Percentiles rank a stretch among this genome's conserved stretches.
Evolutionary conservation across 1,140 invertebrate genomes (phyloP).

Genomic region (Reticulitermes speratus): DNA sequence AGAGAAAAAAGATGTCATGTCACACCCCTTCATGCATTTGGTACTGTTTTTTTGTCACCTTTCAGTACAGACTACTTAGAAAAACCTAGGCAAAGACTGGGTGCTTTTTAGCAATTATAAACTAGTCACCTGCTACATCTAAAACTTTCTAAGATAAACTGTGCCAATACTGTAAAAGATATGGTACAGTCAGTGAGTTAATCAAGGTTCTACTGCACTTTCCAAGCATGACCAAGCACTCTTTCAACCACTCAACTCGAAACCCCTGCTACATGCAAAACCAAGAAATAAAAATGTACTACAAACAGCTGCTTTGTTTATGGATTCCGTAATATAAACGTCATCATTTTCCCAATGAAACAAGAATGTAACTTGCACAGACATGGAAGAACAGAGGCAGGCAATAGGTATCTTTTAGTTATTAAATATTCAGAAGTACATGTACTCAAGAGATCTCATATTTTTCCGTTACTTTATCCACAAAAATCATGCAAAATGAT

Average conservation of each 20-base stretch:
- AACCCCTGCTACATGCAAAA: conserved; percentile 1
- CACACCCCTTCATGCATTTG: no score
- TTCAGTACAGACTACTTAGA: no score
- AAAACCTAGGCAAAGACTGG: no score
- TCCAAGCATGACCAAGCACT: neutral
- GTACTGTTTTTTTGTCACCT: no score
- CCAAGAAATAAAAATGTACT: neutral
- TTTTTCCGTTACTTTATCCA: no score
- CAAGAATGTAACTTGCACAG: neutral
- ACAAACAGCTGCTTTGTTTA: neutral
- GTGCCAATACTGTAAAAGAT: neutral
- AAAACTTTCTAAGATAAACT: no score
- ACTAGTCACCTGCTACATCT: no score
- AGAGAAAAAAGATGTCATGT: no score
- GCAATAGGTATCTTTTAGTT: neutral
- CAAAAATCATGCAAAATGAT: no score
- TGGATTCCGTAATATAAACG: neutral
- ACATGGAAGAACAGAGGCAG: neutral
- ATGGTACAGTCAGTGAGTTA: neutral
- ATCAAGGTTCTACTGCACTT: neutral
- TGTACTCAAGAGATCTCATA: neutral
- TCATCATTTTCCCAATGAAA: neutral
- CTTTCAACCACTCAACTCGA: neutral
- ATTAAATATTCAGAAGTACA: neutral
- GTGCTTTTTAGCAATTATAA: no score